These are phyloP conservation scores for Callipepla squamata DNA, from an alignment of 2,113 vertebrate species.

Conservation along the genomic window DNA sequence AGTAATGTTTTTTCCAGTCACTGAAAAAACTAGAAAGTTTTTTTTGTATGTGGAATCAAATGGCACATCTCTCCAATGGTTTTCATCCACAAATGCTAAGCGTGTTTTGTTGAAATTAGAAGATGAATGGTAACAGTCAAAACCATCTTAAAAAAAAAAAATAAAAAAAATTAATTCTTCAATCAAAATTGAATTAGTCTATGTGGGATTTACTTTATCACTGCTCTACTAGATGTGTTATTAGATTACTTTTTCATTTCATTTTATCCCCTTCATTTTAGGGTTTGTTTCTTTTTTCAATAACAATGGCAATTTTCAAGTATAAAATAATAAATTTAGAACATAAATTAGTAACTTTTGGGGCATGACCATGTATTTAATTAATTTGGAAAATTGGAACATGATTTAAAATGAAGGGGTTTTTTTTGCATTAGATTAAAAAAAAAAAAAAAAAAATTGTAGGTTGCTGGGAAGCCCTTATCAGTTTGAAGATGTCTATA, in stretches of 20 bases:
- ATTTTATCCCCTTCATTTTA: not conserved
- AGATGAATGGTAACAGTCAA: not conserved
- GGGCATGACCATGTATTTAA: not conserved
- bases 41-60: slow-evolving; percentile 16
- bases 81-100: slow-evolving; percentile 31
- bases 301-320: not conserved
- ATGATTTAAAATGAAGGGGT: not conserved
- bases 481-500: not conserved
- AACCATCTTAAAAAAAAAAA: not conserved
- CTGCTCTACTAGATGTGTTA: not conserved
- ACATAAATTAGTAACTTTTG: not conserved
- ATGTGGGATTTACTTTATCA: slow-evolving; percentile 9
- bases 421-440: not conserved
- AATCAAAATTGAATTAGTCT: slow-evolving; percentile 38
- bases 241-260: not conserved
- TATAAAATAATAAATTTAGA: not conserved
- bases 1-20: slow-evolving; percentile 25
- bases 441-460: not conserved
- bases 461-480: not conserved
- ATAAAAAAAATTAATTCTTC: slow-evolving; percentile 20
- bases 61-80: slow-evolving; percentile 25
- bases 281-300: not conserved
- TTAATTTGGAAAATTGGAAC: not conserved
- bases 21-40: slow-evolving; percentile 25
- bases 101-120: slow-evolving; percentile 33